Evolutionary conservation across 2,888 invertebrate species (phyloP), one percentile per base, ranked within the genome.

Genomic region (Tipula unca): DNA sequence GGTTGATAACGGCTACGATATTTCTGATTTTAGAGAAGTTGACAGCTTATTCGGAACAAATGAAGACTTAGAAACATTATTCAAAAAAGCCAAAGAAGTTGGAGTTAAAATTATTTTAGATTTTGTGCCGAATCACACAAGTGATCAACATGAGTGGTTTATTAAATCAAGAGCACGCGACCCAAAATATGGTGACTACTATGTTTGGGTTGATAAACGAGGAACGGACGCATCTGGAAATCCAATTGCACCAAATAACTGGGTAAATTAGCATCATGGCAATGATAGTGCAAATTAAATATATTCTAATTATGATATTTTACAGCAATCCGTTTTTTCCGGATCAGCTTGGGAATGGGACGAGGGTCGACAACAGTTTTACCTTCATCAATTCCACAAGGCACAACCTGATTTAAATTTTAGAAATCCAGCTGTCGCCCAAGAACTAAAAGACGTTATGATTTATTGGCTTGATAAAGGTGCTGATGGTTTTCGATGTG

Each of bases 401-500:
- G 91, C 93, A 36, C 96, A 97, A 88, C 97, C 97, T 0, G 97
- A 98, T 90, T 91, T 98, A 1, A 97, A 98, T 90, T 95, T 92
- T 88, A 92, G 95, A 82, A 95, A 95, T 90, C 93, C 94, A 0
- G 91, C 91, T 6, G 93, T 98, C 6, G 91, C 94, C 1, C 90
- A 93, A 85, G 94, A 94, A 88, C 93, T 96, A 90, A 93, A 94
- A 90, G 94, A 94, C 87, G 89, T 91, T 0, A 89, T 97, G 25
- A 92, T 91, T 87, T 96, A 94, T 89, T 98, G 98, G 98, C 89
- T 98, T 85, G 94, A 94, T 85, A 94, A 94, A 88, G 97, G 97
- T 0, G 94, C 97, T 0, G 95, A 96, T 88, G 98, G 98, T 0
- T 97, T 98, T 88, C 93, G 97, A 87, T 92, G 98, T 54, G 96